A percentile compares a stretch with the other conserved stretches of the same genome.
phyloP scores from a whole-genome alignment of 2,797 vertebrate species.

The Anguilla anguilla region DNA sequence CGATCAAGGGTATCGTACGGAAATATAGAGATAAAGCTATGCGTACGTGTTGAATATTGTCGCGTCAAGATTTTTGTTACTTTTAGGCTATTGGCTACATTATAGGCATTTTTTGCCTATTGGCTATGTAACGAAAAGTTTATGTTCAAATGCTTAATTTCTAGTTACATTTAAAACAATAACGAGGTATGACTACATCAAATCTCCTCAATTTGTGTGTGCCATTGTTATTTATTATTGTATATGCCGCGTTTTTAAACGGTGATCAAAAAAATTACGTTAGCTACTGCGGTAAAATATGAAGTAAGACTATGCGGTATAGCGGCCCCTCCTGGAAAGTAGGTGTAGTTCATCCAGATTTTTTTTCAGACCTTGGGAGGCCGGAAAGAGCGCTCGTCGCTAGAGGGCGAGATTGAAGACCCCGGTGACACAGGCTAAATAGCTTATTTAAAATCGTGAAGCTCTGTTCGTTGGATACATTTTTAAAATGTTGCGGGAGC shows the following conservation, averaged over 20 bases:
- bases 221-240: background rate
- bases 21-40: background rate
- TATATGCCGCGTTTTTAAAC: background rate
- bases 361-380: background rate
- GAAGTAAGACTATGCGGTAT: background rate
- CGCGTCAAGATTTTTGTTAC: background rate
- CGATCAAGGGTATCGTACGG: background rate
- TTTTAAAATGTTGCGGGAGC: background rate
- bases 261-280: background rate
- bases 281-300: background rate
- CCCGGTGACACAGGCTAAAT: background rate
- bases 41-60: background rate
- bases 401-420: conserved; percentile 1
- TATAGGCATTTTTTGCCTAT: too few relatives aligned
- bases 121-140: background rate
- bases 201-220: background rate
- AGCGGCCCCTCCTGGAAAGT: background rate
- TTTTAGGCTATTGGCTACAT: background rate
- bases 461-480: background rate
- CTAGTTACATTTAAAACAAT: background rate
- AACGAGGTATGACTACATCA: background rate
- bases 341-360: background rate
- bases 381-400: background rate
- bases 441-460: background rate
- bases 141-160: background rate